Conservation (phyloP, 1,140 invertebrate species). For the Caenorhabditis briggsae region DNA sequence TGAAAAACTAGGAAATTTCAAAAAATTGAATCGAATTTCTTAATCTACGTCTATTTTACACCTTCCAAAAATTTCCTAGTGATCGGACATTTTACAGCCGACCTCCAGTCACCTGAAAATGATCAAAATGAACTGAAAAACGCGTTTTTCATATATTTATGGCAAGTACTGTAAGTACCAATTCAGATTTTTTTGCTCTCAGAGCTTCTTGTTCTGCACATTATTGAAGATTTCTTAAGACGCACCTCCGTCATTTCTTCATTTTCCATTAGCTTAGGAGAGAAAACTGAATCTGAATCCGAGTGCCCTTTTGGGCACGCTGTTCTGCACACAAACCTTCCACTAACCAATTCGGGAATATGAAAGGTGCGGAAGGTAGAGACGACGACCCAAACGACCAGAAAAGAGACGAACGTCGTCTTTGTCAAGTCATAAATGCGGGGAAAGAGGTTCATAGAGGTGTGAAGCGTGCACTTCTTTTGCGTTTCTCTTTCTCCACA, state of each 20-base stretch:
- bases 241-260: background rate
- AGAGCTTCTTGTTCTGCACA: background rate
- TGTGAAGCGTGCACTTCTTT: slow-evolving; percentile 27
- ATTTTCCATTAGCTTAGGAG: background rate
- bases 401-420: slow-evolving; percentile 12
- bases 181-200: too few species aligned
- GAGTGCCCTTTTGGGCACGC: background rate
- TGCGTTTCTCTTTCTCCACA: background rate
- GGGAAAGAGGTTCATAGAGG: slow-evolving; percentile 45
- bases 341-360: background rate
- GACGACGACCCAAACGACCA: background rate
- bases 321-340: slow-evolving; percentile 6
- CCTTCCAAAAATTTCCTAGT: too few species aligned
- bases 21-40: too few species aligned
- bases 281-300: slow-evolving; percentile 26
- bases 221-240: background rate
- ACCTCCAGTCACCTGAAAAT: too few species aligned
- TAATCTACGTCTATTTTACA: too few species aligned
- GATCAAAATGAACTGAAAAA: too few species aligned
- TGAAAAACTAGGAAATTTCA: too few species aligned
- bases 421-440: slow-evolving; percentile 36
- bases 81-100: too few species aligned
- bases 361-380: slow-evolving; percentile 13
- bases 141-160: too few species aligned
- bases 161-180: too few species aligned